phyloP scores from a whole-genome alignment of 1,140 invertebrate genomes.

The Radopholus similis region DNA sequence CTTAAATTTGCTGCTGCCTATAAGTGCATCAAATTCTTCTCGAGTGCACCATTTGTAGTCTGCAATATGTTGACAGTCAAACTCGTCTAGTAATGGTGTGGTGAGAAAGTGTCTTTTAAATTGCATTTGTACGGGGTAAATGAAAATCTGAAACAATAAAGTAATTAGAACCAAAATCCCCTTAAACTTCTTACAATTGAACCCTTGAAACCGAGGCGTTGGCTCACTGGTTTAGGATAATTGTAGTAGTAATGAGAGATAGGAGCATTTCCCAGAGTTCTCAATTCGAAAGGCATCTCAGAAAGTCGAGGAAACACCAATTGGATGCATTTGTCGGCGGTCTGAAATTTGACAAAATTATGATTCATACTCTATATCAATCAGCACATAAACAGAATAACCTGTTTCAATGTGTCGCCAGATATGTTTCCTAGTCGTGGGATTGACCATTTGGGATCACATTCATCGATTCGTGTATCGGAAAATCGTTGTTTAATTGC shows the following conservation, averaged over 20 bases:
- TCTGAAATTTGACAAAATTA: constrained; percentile 38
- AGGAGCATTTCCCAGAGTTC: constrained; percentile 46
- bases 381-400: too few species aligned
- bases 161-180: neutral
- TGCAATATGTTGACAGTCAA: constrained; percentile 18
- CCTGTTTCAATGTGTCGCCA: constrained; percentile 51
- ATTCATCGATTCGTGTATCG: constrained; percentile 14
- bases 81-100: neutral
- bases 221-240: constrained; percentile 23
- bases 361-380: too few species aligned
- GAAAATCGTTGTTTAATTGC: constrained; percentile 48
- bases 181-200: constrained; percentile 19
- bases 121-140: constrained; percentile 37
- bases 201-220: constrained; percentile 21
- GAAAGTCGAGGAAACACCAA: neutral
- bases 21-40: constrained; percentile 26
- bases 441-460: constrained; percentile 45
- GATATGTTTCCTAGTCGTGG: constrained; percentile 39
- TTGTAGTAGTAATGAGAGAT: constrained; percentile 19
- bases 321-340: constrained; percentile 41
- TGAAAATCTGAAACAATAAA: constrained; percentile 42
- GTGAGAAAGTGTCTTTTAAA: neutral
- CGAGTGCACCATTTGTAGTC: constrained; percentile 44
- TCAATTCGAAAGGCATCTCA: constrained; percentile 12
- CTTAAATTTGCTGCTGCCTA: neutral